Evolutionary conservation across 2,888 invertebrate species (phyloP), one percentile per base, ranked within the genome.

Genomic region (Eremobia ochroleuca): DNA sequence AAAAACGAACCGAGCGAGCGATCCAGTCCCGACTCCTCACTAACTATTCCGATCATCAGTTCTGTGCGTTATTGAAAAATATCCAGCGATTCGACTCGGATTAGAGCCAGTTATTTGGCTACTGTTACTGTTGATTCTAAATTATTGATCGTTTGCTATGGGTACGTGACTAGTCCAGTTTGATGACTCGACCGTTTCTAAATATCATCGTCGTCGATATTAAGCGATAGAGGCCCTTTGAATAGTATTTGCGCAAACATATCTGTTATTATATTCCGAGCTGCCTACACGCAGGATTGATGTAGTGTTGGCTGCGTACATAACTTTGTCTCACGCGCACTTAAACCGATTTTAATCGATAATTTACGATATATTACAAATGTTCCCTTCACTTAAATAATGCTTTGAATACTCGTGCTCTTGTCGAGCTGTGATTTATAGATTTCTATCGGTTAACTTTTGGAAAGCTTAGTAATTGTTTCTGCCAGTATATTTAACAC

Each of bases 101-200:
- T 96, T 96, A 96, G 91, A 90, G 87, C 89, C 90, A 92, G 93
- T 91, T 93, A 92, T 93, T 94, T 92, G 93, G 96, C 96, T 96
- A 96, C 96, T 93, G 95, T 91, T 92, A 89, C 88, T 91, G 94
- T 94, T 94, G 93, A 96, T 93, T 93, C 96, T 95, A 93, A 96
- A 89, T 95, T 96, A 96, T 95, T 89, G 95, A 89, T 91, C 93
- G 91, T 94, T 93, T 66, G 87, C 87, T 85, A 76, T 82, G 84
- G 81, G 8, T 73, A 73, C 83, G 86, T 73, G 69, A 46, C 86
- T 49, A 18, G 76, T 58, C 73, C 62, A 66, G 67, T 72, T 70
- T 64, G 83, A 82, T 77, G 81, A 79, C 77, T 74, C 64, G 74
- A 65, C 55, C 81, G 74, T 80, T 81, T 75, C 74, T 62, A 79